Evolutionary conservation across 1,140 invertebrate species (phyloP), one percentile per base, ranked within the genome.

Genomic region (Bombus terrestris): DNA sequence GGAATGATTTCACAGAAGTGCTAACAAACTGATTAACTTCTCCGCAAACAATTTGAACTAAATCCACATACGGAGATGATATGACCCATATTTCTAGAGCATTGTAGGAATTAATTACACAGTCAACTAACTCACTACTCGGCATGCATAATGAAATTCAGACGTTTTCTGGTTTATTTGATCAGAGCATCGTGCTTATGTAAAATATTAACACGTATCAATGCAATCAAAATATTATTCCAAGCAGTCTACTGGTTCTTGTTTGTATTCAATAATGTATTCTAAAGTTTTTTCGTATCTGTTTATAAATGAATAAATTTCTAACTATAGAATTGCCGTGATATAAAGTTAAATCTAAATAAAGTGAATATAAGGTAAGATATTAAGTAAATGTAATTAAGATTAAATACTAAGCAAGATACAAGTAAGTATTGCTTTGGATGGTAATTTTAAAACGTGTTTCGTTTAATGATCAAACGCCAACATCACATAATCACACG

Each of bases 21-120:
- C 66, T 57, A 57, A 85, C 57, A 81, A 71, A 72, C 28, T 2
- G 47, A 53, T 53, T 25, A 41, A 32, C 12, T 57, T 53, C 57
- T 66, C 18, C 32, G 53, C 59, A 35, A 74, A 72, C 22, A 81
- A 28, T 80, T 41, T 66, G 32, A 68, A 81, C 35, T 69, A 39
- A 72, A 35, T 41, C 9, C 28, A 57, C 69, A 81, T 35, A 35
- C 32, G 47, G 37, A 74, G n/a, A 74, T 57, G 13, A 81, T 66
- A 53, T 28, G 77, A 73, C 83, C 35, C 37, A 74, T 43, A 85
- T 81, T 73, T 66, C 59, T 12, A 80, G 39, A 25, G 32, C 15
- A 10, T 37, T 71, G 9, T 41, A 62, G 25, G 18, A 57, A 57
- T 53, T 66, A 25, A 66, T 39, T 79, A 22, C 35, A 69, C 13